These are phyloP conservation scores for Halichoerus grypus DNA, from an alignment of 2,113 vertebrate genomes.

Conservation along the genomic window DNA sequence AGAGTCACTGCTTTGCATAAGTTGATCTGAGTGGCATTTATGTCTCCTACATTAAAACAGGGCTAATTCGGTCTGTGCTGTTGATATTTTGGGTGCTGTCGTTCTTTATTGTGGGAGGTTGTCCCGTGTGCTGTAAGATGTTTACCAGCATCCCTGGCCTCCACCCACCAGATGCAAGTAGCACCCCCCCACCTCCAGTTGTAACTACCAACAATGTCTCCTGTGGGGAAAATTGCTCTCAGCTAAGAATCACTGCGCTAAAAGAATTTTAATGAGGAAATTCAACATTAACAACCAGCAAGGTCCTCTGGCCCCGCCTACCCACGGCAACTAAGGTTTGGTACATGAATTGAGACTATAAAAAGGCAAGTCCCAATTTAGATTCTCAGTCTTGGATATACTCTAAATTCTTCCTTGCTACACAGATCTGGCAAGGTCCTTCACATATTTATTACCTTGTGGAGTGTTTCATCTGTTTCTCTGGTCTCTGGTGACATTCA, in stretches of 20 bases:
- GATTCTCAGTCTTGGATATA: conserved; percentile 23
- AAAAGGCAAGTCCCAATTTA: conserved; percentile 51
- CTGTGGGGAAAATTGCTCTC: not conserved
- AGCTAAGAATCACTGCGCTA: not conserved
- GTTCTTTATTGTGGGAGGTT: not conserved
- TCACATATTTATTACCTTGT: conserved; percentile 72
- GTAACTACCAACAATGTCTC: not conserved
- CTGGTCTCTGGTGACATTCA: conserved; percentile 71
- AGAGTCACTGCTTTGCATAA: not conserved
- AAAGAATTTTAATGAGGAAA: not conserved
- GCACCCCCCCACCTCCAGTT: not conserved
- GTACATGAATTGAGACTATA: not conserved
- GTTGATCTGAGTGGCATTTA: not conserved
- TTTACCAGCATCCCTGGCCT: not conserved
- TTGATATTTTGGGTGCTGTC: no score
- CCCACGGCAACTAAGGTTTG: not conserved
- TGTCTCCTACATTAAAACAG: not conserved
- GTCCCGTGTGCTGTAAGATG: fast-evolving
- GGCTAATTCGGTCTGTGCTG: not conserved
- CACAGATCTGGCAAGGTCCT: conserved; percentile 63
- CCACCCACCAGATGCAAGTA: not conserved
- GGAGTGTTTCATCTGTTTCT: conserved; percentile 71
- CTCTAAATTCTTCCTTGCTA: conserved; percentile 35
- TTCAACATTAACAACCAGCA: not conserved
- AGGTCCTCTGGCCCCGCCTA: not conserved